These are phyloP conservation scores for Anarhynchus alexandrinus DNA, from an alignment of 2,113 vertebrate genomes.

Conservation along the genomic window DNA sequence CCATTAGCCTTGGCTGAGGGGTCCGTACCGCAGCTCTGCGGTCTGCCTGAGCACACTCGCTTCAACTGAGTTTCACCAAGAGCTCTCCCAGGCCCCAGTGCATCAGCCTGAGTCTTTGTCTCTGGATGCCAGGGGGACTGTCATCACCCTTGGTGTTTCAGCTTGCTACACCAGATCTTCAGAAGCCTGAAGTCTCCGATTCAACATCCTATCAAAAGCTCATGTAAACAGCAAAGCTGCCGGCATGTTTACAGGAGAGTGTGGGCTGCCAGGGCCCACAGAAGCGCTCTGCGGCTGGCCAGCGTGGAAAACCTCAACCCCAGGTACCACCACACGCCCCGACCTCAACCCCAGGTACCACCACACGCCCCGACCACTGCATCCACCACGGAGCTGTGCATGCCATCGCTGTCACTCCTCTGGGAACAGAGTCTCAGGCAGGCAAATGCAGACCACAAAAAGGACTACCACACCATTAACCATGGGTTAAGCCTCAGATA, in stretches of 20 bases:
- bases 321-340: background rate
- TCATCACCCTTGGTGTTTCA: background rate
- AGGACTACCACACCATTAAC: background rate
- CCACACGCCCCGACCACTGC: background rate
- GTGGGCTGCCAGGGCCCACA: background rate
- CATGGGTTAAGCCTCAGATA: background rate
- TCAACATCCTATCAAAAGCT: background rate
- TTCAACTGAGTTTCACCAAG: background rate
- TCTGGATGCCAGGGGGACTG: background rate
- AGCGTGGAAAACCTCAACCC: background rate
- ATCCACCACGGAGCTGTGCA: background rate
- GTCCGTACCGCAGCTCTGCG: background rate
- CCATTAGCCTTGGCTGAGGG: background rate
- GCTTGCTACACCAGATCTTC: background rate
- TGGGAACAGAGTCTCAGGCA: background rate
- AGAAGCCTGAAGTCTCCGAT: background rate
- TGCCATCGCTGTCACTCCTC: fast-evolving
- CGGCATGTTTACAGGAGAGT: background rate
- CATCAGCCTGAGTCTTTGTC: background rate
- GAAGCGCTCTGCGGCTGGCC: background rate
- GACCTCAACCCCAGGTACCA: background rate
- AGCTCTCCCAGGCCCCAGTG: background rate
- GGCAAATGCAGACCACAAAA: background rate
- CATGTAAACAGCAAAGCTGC: background rate
- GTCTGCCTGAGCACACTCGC: background rate